Percentiles rank a stretch among this genome's conserved stretches.
Evolutionary conservation across 1,140 invertebrate genomes (phyloP).

Genomic region (Artemia franciscana): DNA sequence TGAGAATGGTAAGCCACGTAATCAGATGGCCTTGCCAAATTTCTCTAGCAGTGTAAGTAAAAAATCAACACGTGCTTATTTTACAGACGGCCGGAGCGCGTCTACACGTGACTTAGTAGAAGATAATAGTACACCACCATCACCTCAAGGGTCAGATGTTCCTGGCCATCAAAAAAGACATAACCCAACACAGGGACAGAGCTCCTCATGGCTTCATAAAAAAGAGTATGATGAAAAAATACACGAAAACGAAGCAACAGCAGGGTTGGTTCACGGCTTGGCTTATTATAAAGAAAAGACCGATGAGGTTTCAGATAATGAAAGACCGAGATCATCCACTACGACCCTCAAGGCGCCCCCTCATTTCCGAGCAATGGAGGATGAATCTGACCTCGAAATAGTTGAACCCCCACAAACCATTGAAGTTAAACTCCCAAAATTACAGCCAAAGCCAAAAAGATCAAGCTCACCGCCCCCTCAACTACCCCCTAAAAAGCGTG

Average conservation of each 20-base stretch:
- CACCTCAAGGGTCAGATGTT: neutral
- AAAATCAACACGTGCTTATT: slow-evolving; percentile 6
- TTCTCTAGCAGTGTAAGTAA: neutral
- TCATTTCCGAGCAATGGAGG: slow-evolving; percentile 1
- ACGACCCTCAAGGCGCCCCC: slow-evolving; percentile 5
- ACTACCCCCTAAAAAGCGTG: neutral
- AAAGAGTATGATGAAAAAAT: neutral
- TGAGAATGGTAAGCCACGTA: neutral
- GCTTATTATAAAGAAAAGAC: neutral
- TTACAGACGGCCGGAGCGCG: slow-evolving; percentile 7
- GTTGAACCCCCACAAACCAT: neutral
- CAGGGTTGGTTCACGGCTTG: slow-evolving; percentile 1
- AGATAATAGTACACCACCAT: neutral
- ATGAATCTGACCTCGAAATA: neutral
- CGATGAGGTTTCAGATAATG: slow-evolving; percentile 2
- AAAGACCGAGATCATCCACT: slow-evolving; percentile 5
- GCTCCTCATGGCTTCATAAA: neutral
- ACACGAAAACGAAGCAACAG: slow-evolving; percentile 1
- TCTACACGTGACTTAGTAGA: slow-evolving; percentile 7
- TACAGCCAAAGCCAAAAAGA: neutral
- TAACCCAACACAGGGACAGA: neutral
- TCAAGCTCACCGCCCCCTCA: neutral
- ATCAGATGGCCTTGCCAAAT: slow-evolving; percentile 2
- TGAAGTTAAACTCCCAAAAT: neutral
- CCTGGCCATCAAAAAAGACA: neutral